Percentiles rank a stretch among this genome's conserved stretches.
Conservation (phyloP, 1,140 invertebrate species). For the Pseudomyrmex pallidus region DNA sequence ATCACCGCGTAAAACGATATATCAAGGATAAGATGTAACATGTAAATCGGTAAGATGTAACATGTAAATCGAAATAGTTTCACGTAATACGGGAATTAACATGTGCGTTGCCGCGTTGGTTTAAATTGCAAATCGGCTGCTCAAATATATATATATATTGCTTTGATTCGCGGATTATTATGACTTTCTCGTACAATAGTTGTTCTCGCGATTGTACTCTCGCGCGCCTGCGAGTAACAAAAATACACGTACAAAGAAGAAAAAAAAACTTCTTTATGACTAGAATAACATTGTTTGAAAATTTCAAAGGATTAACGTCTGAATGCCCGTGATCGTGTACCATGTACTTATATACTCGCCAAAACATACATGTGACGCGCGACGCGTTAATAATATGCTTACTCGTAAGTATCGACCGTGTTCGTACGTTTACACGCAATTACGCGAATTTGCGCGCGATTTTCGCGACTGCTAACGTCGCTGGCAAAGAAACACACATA, state of each 20-base stretch:
- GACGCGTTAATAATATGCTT: constrained; percentile 31
- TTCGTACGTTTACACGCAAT: constrained; percentile 33
- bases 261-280: too few species aligned
- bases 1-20: too few species aligned
- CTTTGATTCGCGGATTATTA: too few species aligned
- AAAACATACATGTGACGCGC: background rate
- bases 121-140: background rate
- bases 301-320: background rate
- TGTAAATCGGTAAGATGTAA: background rate
- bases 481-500: constrained; percentile 35
- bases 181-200: too few species aligned
- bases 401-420: background rate
- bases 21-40: too few species aligned
- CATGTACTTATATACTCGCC: too few species aligned
- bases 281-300: background rate
- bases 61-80: background rate
- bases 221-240: too few species aligned
- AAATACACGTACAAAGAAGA: too few species aligned
- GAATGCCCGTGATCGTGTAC: background rate
- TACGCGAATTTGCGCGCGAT: constrained; percentile 34
- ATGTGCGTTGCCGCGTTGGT: background rate
- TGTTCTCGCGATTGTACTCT: too few species aligned
- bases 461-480: constrained; percentile 22
- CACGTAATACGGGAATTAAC: background rate
- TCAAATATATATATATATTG: too few species aligned